phyloP scores from a whole-genome alignment of 1,140 invertebrate genomes.

The Danaus melanippus region DNA sequence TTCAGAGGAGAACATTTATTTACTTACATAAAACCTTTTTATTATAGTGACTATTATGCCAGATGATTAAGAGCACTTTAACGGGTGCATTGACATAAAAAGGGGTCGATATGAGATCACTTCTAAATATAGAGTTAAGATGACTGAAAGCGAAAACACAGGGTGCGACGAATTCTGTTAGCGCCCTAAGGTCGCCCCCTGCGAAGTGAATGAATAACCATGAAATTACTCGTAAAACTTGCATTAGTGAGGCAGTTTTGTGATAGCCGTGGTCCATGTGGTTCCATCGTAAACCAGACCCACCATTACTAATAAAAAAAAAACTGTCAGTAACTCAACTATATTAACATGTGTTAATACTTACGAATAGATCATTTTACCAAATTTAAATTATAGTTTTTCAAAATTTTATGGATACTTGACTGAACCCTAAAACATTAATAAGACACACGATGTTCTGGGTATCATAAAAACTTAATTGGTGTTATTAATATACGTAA shows the following conservation, averaged over 20 bases:
- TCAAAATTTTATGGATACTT: slow-evolving; percentile 1
- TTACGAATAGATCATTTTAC: not conserved
- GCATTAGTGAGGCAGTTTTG: slow-evolving; percentile 60
- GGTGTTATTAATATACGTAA: slow-evolving; percentile 43
- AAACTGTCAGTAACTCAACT: not conserved
- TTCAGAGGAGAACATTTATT: slow-evolving; percentile 8
- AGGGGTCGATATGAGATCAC: slow-evolving; percentile 20
- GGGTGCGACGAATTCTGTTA: slow-evolving; percentile 36
- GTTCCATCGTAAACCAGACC: slow-evolving; percentile 47
- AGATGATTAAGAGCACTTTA: slow-evolving; percentile 27
- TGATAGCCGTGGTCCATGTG: slow-evolving; percentile 50
- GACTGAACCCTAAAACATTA: slow-evolving; percentile 28
- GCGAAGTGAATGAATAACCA: slow-evolving; percentile 56
- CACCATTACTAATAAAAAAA: slow-evolving; percentile 11
- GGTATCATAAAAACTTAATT: slow-evolving; percentile 37
- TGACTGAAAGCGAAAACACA: slow-evolving; percentile 28
- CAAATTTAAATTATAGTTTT: slow-evolving; percentile 5
- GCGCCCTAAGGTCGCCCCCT: slow-evolving; percentile 44
- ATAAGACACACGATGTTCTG: slow-evolving; percentile 34
- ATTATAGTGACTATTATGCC: slow-evolving; percentile 10
- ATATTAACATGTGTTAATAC: slow-evolving; percentile 3
- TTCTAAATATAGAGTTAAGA: slow-evolving; percentile 29
- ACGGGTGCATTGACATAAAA: slow-evolving; percentile 26
- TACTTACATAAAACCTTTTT: slow-evolving; percentile 13
- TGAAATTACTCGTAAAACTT: slow-evolving; percentile 69